phyloP scores from a whole-genome alignment of 2,888 invertebrate species.

The Tinea semifulvella region DNA sequence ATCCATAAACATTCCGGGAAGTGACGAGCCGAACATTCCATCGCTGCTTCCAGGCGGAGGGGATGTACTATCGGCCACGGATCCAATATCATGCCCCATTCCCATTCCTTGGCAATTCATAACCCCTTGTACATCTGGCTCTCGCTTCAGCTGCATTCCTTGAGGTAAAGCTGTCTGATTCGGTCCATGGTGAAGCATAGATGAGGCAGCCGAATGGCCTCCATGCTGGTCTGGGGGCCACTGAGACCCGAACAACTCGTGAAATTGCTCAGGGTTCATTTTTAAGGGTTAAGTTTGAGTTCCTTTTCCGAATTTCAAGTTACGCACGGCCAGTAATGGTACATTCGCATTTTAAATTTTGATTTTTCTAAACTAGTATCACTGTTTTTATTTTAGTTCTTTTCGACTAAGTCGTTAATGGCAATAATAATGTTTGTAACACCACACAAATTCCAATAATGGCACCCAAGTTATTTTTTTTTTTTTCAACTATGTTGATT shows the following conservation, averaged over 20 bases:
- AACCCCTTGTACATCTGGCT: slow-evolving; percentile 41
- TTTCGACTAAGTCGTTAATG: slow-evolving; percentile 60
- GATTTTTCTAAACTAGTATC: slow-evolving; percentile 34
- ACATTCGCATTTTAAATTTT: slow-evolving; percentile 43
- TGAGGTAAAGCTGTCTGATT: slow-evolving; percentile 32
- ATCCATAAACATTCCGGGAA: slow-evolving; percentile 63
- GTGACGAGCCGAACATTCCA: slow-evolving; percentile 52
- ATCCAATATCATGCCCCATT: slow-evolving; percentile 42
- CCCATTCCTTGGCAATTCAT: slow-evolving; percentile 48
- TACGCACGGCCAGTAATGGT: slow-evolving; percentile 39
- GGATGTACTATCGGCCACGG: slow-evolving; percentile 68
- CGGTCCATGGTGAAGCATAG: slow-evolving; percentile 41
- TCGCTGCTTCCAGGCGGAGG: slow-evolving; percentile 61
- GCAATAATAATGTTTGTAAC: slow-evolving; percentile 31
- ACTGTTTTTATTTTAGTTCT: slow-evolving; percentile 28
- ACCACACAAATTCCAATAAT: slow-evolving; percentile 31
- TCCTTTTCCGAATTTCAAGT: slow-evolving; percentile 30
- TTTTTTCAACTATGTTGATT: slow-evolving; percentile 49
- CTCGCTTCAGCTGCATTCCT: slow-evolving; percentile 47
- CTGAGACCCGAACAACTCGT: slow-evolving; percentile 58
- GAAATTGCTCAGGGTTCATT: slow-evolving; percentile 59
- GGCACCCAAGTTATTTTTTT: slow-evolving; percentile 39
- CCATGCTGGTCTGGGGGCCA: slow-evolving; percentile 63
- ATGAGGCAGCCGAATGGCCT: slow-evolving; percentile 53
- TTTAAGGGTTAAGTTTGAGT: neutral